Evolutionary conservation across 2,888 invertebrate species (phyloP).

Genomic region (Metacarcinus magister): DNA sequence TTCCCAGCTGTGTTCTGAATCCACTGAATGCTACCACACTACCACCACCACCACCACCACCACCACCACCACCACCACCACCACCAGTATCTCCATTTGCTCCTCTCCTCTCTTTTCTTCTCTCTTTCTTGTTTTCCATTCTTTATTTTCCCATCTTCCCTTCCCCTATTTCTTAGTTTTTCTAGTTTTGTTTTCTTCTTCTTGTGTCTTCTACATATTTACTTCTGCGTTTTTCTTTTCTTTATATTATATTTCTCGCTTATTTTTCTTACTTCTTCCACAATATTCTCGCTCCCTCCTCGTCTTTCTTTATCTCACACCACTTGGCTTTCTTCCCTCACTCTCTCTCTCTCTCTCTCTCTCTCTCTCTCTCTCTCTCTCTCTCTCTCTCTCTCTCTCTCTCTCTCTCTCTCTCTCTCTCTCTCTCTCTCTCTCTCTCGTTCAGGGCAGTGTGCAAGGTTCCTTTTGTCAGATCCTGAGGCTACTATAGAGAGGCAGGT

Average conservation of each 20-base stretch:
- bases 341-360: slow-evolving; percentile 47
- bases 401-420: background rate
- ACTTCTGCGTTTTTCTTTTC: background rate
- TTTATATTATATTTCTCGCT: background rate
- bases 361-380: slow-evolving; percentile 48
- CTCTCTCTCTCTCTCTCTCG: background rate
- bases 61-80: background rate
- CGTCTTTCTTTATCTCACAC: background rate
- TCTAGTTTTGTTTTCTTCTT: background rate
- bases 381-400: slow-evolving; percentile 48
- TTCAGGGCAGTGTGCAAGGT: background rate
- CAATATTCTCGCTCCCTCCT: too few species aligned
- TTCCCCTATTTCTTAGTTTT: background rate
- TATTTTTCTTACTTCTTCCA: background rate
- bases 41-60: slow-evolving; percentile 4
- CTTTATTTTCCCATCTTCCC: background rate
- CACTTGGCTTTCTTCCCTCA: too few species aligned
- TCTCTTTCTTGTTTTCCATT: background rate
- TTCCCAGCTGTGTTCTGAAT: slow-evolving; percentile 20
- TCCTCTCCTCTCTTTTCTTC: background rate
- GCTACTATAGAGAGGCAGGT: background rate
- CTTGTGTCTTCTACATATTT: background rate
- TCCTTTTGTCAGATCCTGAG: background rate
- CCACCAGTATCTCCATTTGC: background rate
- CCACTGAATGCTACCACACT: background rate